Evolutionary conservation across 2,113 vertebrate genomes (phyloP), one percentile per base, ranked within the genome.

Genomic region (Antechinus flavipes): DNA sequence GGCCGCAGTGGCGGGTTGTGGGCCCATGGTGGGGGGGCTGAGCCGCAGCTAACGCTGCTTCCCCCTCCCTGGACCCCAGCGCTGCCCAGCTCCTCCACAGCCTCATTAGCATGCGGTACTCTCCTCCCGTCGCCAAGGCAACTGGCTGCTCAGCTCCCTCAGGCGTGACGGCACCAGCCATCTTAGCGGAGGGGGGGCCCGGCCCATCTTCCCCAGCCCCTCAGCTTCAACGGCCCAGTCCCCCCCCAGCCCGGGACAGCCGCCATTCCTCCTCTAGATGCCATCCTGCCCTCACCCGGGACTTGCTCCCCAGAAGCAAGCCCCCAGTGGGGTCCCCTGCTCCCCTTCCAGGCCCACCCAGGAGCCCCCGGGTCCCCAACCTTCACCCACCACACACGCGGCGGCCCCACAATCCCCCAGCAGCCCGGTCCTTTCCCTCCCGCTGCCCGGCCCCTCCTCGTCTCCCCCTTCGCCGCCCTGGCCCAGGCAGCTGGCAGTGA

Each of bases 111-210:
- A 98, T 98, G 96, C 97, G 24, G 95, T 54, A 84, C 96, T 96
- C 95, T 97, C 95, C 97, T 97, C 97, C 97, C 96, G 97, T 98
- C 97, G 58, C 97, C 98, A 98, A 90, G 96, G 98, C 98, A 98
- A 98, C 98, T 97, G 97, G 98, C 98, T 98, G 98, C 98, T 98
- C 97, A 9, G 97, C 97, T 98, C 98, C 97, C 97, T 98, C 98
- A 98, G 97, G 98, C 98, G 47, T 97, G 98, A 98, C 95, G 93
- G 97, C 90, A 93, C 94, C 96, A 93, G 97, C 98, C 97, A 98
- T 98, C 94, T 98, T 98, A 97, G 97, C 76, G 92, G 68, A 95
- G 92, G 95, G 94, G 95, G 94, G 92, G 90, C 50, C 0, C 16
- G 96, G 97, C 94, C 97, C 27, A 52, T 90, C 93, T 95, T 50